phyloP scores from a whole-genome alignment of 2,888 invertebrate species.

The Drosophila phalerata region DNA sequence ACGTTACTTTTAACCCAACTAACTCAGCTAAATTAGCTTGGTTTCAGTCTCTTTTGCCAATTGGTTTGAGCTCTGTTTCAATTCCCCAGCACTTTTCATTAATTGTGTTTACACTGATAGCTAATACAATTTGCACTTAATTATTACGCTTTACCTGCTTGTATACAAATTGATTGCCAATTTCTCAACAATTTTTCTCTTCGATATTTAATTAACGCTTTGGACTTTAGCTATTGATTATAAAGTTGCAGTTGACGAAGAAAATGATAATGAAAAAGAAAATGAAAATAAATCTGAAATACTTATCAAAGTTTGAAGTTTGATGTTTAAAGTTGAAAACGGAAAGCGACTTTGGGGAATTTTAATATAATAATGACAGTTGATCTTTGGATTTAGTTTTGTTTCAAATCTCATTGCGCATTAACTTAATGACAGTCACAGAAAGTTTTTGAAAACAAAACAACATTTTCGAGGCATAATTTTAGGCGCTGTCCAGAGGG shows the following conservation, averaged over 20 bases:
- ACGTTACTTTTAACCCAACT: neutral
- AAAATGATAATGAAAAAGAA: conserved; percentile 1
- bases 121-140: conserved; percentile 48
- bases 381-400: conserved; percentile 17
- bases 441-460: conserved; percentile 30
- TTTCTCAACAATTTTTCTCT: conserved; percentile 8
- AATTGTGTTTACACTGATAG: conserved; percentile 37
- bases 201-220: conserved; percentile 1
- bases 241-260: conserved; percentile 7
- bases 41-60: neutral
- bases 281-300: neutral
- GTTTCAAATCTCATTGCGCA: conserved; percentile 19
- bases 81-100: neutral
- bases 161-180: conserved; percentile 39
- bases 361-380: neutral
- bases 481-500: conserved; percentile 15
- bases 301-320: conserved; percentile 2
- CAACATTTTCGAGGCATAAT: neutral
- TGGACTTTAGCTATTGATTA: conserved; percentile 15
- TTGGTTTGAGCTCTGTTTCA: neutral
- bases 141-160: conserved; percentile 35
- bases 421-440: conserved; percentile 46
- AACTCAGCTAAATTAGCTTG: neutral
- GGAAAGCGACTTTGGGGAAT: conserved; percentile 9
- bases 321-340: conserved; percentile 7